phyloP scores from a whole-genome alignment of 2,888 invertebrate species.

The Sisyra terminalis region DNA sequence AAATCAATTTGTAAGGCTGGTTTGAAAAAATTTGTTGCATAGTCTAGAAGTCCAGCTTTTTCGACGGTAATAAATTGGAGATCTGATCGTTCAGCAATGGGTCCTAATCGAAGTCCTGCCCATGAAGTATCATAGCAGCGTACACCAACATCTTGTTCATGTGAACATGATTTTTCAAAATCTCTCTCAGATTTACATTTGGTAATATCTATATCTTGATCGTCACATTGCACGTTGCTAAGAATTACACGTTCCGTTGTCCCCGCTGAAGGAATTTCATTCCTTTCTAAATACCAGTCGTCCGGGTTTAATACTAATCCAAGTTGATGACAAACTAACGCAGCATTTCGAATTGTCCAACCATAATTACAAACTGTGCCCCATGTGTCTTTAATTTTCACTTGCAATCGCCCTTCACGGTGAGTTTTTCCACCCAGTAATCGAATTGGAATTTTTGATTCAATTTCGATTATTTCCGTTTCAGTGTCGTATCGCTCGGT shows the following conservation, averaged over 20 bases:
- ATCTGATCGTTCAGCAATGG: conserved; percentile 71
- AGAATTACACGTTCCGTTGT: conserved; percentile 59
- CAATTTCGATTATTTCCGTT: conserved; percentile 42
- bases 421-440: conserved; percentile 65
- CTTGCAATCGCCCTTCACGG: conserved; percentile 75
- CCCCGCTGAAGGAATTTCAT: conserved; percentile 65
- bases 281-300: conserved; percentile 74
- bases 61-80: conserved; percentile 79
- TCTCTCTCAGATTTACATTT: conserved; percentile 61
- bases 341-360: conserved; percentile 85
- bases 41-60: conserved; percentile 86
- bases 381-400: conserved; percentile 76
- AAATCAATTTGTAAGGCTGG: conserved; percentile 83
- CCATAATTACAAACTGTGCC: conserved; percentile 95
- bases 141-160: conserved; percentile 76
- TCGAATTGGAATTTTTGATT: conserved; percentile 53
- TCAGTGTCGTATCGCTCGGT: conserved; percentile 31
- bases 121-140: conserved; percentile 82
- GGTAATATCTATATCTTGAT: conserved; percentile 79
- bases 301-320: conserved; percentile 84
- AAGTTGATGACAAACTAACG: conserved; percentile 87
- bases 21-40: conserved; percentile 71
- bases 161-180: conserved; percentile 78
- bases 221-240: conserved; percentile 80
- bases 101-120: conserved; percentile 86